Percentiles rank a stretch among this genome's conserved stretches.
These are phyloP conservation scores for Fissipunctia ypsillon DNA, from an alignment of 2,888 invertebrate species.

Conservation along the genomic window DNA sequence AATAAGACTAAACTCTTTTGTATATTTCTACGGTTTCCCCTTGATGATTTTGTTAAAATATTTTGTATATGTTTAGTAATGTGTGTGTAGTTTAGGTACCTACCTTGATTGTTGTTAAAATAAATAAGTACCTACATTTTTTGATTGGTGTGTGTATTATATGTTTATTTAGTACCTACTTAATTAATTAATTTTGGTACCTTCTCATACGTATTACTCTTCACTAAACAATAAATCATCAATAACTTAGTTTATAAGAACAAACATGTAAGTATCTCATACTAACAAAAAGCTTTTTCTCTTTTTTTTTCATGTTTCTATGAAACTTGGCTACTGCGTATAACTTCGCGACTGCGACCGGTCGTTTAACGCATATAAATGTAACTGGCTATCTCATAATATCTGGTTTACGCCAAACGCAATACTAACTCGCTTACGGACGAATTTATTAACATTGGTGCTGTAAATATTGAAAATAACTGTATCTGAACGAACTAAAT, in stretches of 20 bases:
- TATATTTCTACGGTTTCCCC: conserved; percentile 67
- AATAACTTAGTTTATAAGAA: conserved; percentile 72
- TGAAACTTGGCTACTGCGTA: conserved; percentile 88
- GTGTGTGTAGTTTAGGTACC: conserved; percentile 48
- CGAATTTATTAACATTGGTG: conserved; percentile 75
- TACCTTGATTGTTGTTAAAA: conserved; percentile 15
- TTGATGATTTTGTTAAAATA: conserved; percentile 39
- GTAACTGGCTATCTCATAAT: conserved; percentile 86
- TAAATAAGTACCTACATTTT: background rate
- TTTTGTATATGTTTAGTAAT: conserved; percentile 47
- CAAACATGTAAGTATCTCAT: conserved; percentile 79
- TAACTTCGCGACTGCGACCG: conserved; percentile 77
- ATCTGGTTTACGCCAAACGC: conserved; percentile 89
- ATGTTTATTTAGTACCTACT: background rate
- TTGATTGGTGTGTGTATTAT: conserved; percentile 3
- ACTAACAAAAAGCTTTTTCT: conserved; percentile 90
- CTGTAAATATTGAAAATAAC: conserved; percentile 75
- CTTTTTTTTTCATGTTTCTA: conserved; percentile 91
- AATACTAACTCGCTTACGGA: conserved; percentile 88
- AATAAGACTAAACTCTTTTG: conserved; percentile 71
- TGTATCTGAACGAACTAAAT: conserved; percentile 48
- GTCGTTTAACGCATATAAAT: conserved; percentile 80
- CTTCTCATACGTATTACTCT: conserved; percentile 48
- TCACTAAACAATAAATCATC: conserved; percentile 57
- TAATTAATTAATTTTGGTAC: conserved; percentile 34